These are phyloP conservation scores for Caenorhabditis sulstoni DNA, from an alignment of 2,888 invertebrate species.

Conservation along the genomic window DNA sequence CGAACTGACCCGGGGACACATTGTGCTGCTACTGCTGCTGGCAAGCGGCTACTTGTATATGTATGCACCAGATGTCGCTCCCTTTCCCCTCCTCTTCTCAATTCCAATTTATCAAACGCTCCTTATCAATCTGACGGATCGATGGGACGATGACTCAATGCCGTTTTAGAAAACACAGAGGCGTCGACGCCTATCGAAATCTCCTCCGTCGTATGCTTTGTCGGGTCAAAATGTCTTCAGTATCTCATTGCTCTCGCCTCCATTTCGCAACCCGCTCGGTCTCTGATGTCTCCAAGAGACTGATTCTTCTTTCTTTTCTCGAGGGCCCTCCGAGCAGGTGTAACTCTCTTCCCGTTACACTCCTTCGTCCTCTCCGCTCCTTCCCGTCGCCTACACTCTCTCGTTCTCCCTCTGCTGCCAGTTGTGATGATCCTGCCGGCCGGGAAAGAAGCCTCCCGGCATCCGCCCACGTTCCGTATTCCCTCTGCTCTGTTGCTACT, in stretches of 20 bases:
- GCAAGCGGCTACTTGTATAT: slow-evolving; percentile 42
- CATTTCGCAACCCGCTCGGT: slow-evolving; percentile 43
- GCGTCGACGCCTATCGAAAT: slow-evolving; percentile 3
- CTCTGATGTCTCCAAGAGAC: slow-evolving; percentile 40
- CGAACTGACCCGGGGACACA: slow-evolving; percentile 26
- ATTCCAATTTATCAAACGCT: slow-evolving; percentile 26
- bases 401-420: slow-evolving; percentile 22
- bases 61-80: slow-evolving; percentile 52
- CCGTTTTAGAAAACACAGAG: slow-evolving; percentile 3
- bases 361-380: slow-evolving; percentile 9
- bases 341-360: slow-evolving; percentile 31
- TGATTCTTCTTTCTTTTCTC: slow-evolving; percentile 12
- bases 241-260: not conserved
- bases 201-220: not conserved
- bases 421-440: slow-evolving; percentile 7
- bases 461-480: slow-evolving; percentile 33
- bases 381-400: slow-evolving; percentile 43
- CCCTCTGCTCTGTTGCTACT: slow-evolving; percentile 19
- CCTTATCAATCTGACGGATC: slow-evolving; percentile 45
- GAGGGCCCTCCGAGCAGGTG: slow-evolving; percentile 22
- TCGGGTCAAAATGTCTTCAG: no score
- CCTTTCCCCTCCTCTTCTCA: slow-evolving; percentile 3
- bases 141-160: slow-evolving; percentile 23
- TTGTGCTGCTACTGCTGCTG: slow-evolving; percentile 18
- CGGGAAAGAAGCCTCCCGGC: slow-evolving; percentile 1